These are phyloP conservation scores for Acholoe squamosa DNA, from an alignment of 2,888 invertebrate species.

Conservation along the genomic window DNA sequence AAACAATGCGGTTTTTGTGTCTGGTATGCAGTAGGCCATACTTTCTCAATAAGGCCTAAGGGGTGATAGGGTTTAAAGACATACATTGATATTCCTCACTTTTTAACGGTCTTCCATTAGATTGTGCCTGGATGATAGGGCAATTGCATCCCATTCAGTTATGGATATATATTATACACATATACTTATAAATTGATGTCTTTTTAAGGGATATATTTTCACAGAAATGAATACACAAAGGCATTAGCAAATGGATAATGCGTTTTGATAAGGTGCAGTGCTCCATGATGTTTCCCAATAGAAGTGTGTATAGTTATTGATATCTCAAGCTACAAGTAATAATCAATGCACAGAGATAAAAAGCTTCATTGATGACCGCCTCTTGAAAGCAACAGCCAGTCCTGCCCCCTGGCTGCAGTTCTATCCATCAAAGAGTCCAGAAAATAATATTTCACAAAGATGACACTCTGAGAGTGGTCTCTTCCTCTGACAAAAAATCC, in stretches of 20 bases:
- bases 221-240: too few relatives aligned
- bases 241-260: too few relatives aligned
- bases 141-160: too few relatives aligned
- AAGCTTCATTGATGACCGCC: not conserved
- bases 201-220: too few relatives aligned
- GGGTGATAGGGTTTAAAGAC: not conserved
- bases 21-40: not conserved
- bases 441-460: constrained; percentile 46
- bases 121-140: too few relatives aligned
- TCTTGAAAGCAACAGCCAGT: constrained; percentile 36
- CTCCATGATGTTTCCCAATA: not conserved
- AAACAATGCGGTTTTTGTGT: not conserved
- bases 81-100: too few relatives aligned
- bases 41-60: not conserved
- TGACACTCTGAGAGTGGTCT: constrained; percentile 6
- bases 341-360: constrained; percentile 39
- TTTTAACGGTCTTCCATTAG: too few relatives aligned
- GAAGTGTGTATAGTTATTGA: constrained; percentile 7
- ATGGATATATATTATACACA: too few relatives aligned
- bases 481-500: not conserved
- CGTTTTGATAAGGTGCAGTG: too few relatives aligned
- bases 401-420: constrained; percentile 7
- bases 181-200: too few relatives aligned
- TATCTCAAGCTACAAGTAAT: constrained; percentile 38
- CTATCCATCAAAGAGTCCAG: constrained; percentile 16